These are phyloP conservation scores for Oxycera nigricornis DNA, from an alignment of 2,888 invertebrate genomes.

Conservation along the genomic window DNA sequence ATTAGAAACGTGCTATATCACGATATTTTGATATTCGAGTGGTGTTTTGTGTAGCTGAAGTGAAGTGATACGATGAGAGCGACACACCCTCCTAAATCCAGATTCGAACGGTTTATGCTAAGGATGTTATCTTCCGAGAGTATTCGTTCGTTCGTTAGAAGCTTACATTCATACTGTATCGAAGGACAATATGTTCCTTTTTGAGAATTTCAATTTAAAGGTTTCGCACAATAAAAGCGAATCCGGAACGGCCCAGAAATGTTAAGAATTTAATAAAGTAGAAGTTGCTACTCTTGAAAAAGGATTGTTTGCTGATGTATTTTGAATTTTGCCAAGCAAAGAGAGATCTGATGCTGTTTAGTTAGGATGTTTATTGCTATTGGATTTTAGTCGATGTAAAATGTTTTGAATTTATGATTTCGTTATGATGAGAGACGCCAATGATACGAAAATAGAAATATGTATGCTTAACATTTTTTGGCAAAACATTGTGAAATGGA, in stretches of 20 bases:
- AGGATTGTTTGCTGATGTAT: constrained; percentile 7
- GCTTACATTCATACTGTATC: constrained; percentile 15
- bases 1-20: constrained; percentile 48
- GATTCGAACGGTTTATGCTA: not conserved
- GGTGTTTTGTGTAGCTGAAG: constrained; percentile 27
- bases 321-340: not conserved
- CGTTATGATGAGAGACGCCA: not conserved
- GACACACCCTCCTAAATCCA: not conserved
- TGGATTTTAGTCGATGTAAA: constrained; percentile 5
- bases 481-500: too few species aligned
- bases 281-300: constrained; percentile 29
- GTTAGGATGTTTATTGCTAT: constrained; percentile 1
- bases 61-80: constrained; percentile 21
- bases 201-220: constrained; percentile 44
- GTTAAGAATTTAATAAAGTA: constrained; percentile 37
- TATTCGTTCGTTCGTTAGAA: not conserved
- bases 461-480: too few species aligned
- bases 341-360: not conserved
- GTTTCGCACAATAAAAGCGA: constrained; percentile 30
- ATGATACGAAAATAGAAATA: not conserved
- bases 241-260: constrained; percentile 1
- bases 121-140: constrained; percentile 17
- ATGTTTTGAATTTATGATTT: not conserved
- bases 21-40: constrained; percentile 45
- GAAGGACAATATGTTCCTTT: constrained; percentile 41